Conservation (phyloP, 2,797 vertebrate species). For the Mormyrus hasselquistii region DNA sequence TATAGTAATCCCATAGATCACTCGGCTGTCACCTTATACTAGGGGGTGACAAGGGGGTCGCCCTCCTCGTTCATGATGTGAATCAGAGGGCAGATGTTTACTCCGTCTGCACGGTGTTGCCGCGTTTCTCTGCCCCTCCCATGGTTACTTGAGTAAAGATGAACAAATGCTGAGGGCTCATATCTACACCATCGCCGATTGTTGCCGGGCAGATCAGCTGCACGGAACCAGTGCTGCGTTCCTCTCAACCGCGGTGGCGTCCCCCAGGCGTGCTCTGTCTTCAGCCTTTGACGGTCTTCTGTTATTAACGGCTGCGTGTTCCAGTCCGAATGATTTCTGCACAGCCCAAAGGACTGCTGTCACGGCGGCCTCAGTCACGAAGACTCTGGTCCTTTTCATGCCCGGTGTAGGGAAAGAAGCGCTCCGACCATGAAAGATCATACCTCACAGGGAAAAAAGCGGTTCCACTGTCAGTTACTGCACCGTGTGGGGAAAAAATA, state of each 20-base stretch:
- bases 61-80: neutral
- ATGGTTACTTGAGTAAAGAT: neutral
- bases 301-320: conserved; percentile 56
- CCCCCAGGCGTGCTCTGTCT: conserved; percentile 37
- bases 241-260: conserved; percentile 34
- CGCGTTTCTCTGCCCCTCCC: neutral
- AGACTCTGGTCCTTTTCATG: neutral
- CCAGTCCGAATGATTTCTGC: conserved; percentile 18
- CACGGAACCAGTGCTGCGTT: conserved; percentile 16
- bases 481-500: neutral
- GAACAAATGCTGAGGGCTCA: neutral
- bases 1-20: neutral
- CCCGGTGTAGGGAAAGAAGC: neutral
- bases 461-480: neutral
- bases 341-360: neutral
- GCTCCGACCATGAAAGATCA: neutral
- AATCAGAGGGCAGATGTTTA: neutral
- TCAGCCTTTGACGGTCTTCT: conserved; percentile 45
- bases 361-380: neutral
- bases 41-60: neutral
- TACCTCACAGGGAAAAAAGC: neutral
- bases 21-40: neutral
- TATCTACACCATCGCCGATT: neutral
- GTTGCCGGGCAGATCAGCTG: neutral
- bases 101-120: neutral